Conservation (phyloP, 2,113 vertebrate species). For the Delphinus delphis region DNA sequence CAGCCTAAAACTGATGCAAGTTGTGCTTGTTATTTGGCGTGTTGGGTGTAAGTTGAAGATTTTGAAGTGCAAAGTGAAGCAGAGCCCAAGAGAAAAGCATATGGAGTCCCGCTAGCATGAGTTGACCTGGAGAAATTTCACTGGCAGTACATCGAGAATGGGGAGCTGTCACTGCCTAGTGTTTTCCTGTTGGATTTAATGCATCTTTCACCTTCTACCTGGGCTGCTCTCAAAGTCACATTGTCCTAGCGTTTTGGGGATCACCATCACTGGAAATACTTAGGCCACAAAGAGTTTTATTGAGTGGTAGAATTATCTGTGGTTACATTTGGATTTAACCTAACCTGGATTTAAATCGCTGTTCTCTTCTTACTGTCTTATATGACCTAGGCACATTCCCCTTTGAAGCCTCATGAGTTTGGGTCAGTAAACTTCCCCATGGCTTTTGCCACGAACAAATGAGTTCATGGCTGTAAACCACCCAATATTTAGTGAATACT, state of each 20-base stretch:
- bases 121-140: not conserved
- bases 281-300: not conserved
- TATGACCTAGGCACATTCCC: not conserved
- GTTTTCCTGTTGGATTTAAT: not conserved
- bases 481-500: not conserved
- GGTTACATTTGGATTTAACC: not conserved
- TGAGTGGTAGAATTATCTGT: not conserved
- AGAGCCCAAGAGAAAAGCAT: not conserved
- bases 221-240: not conserved
- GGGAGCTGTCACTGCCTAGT: not conserved
- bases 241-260: not conserved
- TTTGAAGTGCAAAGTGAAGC: not conserved
- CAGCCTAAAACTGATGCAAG: not conserved
- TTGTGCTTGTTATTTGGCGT: not conserved
- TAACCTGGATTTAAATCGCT: not conserved
- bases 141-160: rapidly evolving
- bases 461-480: not conserved
- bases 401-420: not conserved
- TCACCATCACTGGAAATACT: not conserved
- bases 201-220: not conserved
- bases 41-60: not conserved
- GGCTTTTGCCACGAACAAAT: not conserved
- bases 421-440: not conserved
- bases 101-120: rapidly evolving
- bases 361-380: not conserved